Evolutionary conservation across 1,140 invertebrate species (phyloP), one percentile per base, ranked within the genome.

Genomic region (Heliothis subflexa): DNA sequence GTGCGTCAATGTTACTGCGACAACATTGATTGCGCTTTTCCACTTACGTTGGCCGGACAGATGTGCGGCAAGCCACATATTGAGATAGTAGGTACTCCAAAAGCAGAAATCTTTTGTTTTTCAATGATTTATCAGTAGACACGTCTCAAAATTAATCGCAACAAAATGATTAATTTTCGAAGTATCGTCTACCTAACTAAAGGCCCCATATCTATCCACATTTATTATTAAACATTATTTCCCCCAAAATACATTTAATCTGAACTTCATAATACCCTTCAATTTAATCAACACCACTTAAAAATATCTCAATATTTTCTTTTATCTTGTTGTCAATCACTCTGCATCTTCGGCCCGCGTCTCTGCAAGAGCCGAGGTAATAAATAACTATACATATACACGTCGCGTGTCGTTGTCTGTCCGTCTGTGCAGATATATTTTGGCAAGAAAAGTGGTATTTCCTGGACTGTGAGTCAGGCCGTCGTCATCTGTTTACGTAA

Each of bases 361-460:
- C 10, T 70, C 52, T 11, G 25, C 7, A 11, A 7, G 14, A 11
- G 40, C 11, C 7, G 11, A 14, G 25, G 28, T 13, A 13, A 33
- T n/a, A 52, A 52, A 52, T n/a, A 61, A 2, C 21, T 62, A 40
- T 45, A 47, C 40, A 45, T 16, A n/a, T 45, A 40, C 4, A 55
- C 54, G 11, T 18, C n/a, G 16, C 18, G 9, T 40, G 33, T 40
- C 33, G 33, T 75, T 68, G 74, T 76, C 50, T 76, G 28, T 57
- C 16, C 14, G 70, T 49, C 61, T 21, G 57, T 52, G 18, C 72
- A 52, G 33, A 68, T 18, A 66, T 68, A 21, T 55, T 12, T 88
- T 88, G 87, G 86, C 87, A 89, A 81, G 74, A 40, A n/a, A 10
- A 14, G 66, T 78, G 85, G 87, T 87, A 88, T 86, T 87, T 88